Evolutionary conservation across 2,113 vertebrate genomes (phyloP), one percentile per base, ranked within the genome.

Genomic region (Forbesichthys papilliferus): DNA sequence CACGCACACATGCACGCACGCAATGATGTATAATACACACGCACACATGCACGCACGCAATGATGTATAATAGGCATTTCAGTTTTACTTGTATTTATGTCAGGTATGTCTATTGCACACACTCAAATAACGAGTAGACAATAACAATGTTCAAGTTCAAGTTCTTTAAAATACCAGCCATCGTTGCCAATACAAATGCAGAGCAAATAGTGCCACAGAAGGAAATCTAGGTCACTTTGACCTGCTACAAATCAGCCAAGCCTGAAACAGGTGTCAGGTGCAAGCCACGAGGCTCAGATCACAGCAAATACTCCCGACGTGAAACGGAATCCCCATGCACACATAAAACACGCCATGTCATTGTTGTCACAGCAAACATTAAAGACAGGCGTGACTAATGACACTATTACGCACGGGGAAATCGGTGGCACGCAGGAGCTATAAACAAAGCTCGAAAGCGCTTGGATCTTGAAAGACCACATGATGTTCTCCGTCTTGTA

Each of bases 361-460:
- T 65, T 86, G 86, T 86, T 78, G 75, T 63, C 80, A 70, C 61
- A 84, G 82, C 83, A 86, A 84, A 88, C 83, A 89, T 1, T 0
- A 48, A 49, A 53, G 64, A 81, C 55, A 74, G 71, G 7, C 5
- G 10, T 61, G 68, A 61, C 58, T 61, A 61, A 53, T 61, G 48
- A 61, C 48, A 61, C 20, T 57, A 48, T 56, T 48, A 33, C 54
- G 54, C 65, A 46, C 10, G 46, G 27, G 64, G 42, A 47, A 47
- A 54, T 11, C 7, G 14, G n/a, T 18, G 52, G 52, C 11, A 55
- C 46, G 27, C 27, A 58, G 27, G 11, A 3, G 36, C 36, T 42
- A 42, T 42, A 42, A 42, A 42, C 36, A 42, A 42, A 42, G 36
- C 36, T 42, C 7, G 36, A 42, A 42, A 42, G 36, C 36, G 36